Conservation (phyloP, 2,888 invertebrate species). For the Cryptus armator region DNA sequence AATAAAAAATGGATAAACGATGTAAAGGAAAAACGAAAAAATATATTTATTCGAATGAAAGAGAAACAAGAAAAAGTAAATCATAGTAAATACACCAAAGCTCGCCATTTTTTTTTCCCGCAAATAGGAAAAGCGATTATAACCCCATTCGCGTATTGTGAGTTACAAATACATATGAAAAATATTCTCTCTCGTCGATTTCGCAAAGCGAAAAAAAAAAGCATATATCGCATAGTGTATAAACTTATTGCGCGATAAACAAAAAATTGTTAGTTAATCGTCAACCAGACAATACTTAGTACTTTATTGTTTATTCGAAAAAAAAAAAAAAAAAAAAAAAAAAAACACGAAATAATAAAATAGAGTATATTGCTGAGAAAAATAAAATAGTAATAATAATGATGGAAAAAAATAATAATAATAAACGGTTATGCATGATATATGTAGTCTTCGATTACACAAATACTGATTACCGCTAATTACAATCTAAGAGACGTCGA, state of each 20-base stretch:
- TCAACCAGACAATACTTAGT: conserved; percentile 5
- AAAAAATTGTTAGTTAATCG: conserved; percentile 62
- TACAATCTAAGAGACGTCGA: conserved; percentile 55
- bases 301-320: conserved; percentile 18
- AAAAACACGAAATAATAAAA: conserved; percentile 16
- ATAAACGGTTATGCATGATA: conserved; percentile 14
- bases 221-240: conserved; percentile 29
- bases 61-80: conserved; percentile 43
- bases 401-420: background rate
- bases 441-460: conserved; percentile 44
- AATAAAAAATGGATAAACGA: conserved; percentile 27
- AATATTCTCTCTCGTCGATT: conserved; percentile 17
- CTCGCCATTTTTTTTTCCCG: conserved; percentile 24
- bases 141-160: background rate
- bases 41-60: conserved; percentile 63
- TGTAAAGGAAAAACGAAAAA: conserved; percentile 42
- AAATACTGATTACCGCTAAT: conserved; percentile 60
- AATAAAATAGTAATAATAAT: conserved; percentile 23
- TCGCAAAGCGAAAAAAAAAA: conserved; percentile 44
- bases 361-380: conserved; percentile 2
- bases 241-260: conserved; percentile 32
- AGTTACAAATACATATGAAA: conserved; percentile 22
- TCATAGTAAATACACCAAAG: conserved; percentile 53
- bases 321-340: too few relatives aligned
- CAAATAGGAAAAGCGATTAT: conserved; percentile 27